Evolutionary conservation across 2,113 vertebrate species (phyloP).

Genomic region (Papio anubis): DNA sequence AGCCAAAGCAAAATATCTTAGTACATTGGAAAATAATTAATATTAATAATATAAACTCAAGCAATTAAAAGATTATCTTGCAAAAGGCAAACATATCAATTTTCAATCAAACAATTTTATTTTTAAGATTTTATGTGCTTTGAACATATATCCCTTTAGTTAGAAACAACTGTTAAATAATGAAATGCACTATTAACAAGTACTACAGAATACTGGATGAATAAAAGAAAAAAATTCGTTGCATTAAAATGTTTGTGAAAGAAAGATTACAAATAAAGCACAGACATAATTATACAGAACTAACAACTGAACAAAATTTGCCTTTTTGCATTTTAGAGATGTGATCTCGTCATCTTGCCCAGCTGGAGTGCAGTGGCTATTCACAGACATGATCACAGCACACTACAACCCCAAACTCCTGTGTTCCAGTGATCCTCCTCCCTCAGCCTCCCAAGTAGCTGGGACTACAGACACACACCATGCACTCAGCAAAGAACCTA

Average conservation of each 20-base stretch:
- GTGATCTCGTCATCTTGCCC: not conserved
- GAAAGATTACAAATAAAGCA: not conserved
- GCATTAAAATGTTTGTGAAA: not conserved
- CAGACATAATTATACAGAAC: not conserved
- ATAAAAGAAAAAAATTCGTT: not conserved
- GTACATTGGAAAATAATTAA: not conserved
- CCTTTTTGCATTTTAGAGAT: not conserved
- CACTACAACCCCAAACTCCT: not conserved
- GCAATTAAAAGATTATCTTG: not conserved
- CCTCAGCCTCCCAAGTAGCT: not conserved
- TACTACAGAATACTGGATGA: fast-evolving
- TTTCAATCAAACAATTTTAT: not conserved
- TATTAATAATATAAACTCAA: not conserved
- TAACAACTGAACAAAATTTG: not conserved
- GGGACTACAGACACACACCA: not conserved
- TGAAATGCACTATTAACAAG: not conserved
- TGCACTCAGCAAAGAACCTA: not conserved
- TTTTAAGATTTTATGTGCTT: not conserved
- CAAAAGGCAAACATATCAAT: not conserved
- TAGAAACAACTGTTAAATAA: not conserved
- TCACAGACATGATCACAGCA: not conserved
- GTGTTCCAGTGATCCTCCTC: not conserved
- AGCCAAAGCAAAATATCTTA: not conserved
- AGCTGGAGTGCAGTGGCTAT: not conserved
- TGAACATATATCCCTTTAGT: not conserved